These are phyloP conservation scores for Agapornis roseicollis DNA, from an alignment of 2,113 vertebrate species.

Conservation along the genomic window DNA sequence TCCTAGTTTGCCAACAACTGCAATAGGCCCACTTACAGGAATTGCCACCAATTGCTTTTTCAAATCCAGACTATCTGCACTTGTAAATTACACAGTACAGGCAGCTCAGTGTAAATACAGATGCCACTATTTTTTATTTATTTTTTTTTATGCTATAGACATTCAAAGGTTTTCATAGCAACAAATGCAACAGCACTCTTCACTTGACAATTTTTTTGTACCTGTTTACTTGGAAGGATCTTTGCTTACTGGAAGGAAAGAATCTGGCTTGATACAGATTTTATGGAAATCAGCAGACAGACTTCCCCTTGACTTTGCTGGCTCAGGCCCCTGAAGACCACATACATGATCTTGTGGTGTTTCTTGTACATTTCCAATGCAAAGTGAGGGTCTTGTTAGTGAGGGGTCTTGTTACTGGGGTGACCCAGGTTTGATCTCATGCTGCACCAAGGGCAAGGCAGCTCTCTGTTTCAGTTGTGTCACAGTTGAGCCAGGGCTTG, in stretches of 20 bases:
- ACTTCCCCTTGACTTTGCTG: background rate
- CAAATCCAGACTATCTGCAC: background rate
- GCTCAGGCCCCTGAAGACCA: background rate
- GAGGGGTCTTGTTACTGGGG: background rate
- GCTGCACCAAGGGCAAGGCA: background rate
- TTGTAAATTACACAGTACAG: background rate
- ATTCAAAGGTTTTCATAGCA: background rate
- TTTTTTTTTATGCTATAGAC: background rate
- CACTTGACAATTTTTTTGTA: background rate
- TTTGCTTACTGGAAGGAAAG: background rate
- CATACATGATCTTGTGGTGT: too few species aligned
- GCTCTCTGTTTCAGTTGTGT: conserved; percentile 42
- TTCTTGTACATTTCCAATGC: rapidly evolving
- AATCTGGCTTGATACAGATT: background rate
- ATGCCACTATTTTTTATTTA: background rate
- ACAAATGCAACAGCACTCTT: background rate
- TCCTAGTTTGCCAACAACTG: background rate
- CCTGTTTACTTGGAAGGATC: background rate
- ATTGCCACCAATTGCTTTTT: background rate
- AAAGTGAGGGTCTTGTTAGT: rapidly evolving
- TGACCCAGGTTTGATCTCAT: background rate
- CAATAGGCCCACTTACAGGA: background rate
- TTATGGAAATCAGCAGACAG: background rate
- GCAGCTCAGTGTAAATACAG: background rate
- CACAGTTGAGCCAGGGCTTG: background rate